These are phyloP conservation scores for Acropternis orthonyx DNA, from an alignment of 2,797 vertebrate genomes.

Conservation along the genomic window DNA sequence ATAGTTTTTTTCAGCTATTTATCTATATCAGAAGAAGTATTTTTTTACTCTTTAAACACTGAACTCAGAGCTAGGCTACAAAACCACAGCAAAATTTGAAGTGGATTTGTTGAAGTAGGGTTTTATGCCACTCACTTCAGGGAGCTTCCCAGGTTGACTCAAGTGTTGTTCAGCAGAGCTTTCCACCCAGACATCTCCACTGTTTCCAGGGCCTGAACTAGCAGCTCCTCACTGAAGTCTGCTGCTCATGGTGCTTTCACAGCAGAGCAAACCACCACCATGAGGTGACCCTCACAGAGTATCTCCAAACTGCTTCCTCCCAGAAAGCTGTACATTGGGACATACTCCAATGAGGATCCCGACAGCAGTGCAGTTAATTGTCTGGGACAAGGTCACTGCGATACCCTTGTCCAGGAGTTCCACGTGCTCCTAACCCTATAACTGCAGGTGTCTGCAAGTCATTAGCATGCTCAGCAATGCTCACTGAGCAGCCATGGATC, in stretches of 20 bases:
- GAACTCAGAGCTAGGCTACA: not conserved
- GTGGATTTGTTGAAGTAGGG: not conserved
- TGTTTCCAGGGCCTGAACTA: not conserved
- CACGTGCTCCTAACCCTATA: not conserved
- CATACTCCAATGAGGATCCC: not conserved
- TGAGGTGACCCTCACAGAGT: fast-evolving
- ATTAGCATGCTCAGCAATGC: not conserved
- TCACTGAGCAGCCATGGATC: not conserved
- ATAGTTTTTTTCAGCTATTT: not conserved
- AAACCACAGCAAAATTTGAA: not conserved
- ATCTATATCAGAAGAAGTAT: not conserved
- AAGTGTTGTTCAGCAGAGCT: not conserved
- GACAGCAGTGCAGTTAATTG: not conserved
- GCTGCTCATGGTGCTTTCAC: not conserved
- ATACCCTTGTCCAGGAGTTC: not conserved
- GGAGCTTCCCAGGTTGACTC: not conserved
- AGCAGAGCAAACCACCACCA: not conserved
- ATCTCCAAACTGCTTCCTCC: not conserved
- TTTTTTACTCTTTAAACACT: not conserved
- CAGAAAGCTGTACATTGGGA: not conserved
- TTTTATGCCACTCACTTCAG: not conserved
- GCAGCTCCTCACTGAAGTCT: not conserved
- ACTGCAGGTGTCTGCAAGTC: slow-evolving; percentile 28
- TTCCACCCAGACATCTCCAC: not conserved
- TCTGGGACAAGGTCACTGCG: not conserved